Evolutionary conservation across 1,140 invertebrate genomes (phyloP), one percentile per base, ranked within the genome.

Genomic region (Andrena cerasifolii): DNA sequence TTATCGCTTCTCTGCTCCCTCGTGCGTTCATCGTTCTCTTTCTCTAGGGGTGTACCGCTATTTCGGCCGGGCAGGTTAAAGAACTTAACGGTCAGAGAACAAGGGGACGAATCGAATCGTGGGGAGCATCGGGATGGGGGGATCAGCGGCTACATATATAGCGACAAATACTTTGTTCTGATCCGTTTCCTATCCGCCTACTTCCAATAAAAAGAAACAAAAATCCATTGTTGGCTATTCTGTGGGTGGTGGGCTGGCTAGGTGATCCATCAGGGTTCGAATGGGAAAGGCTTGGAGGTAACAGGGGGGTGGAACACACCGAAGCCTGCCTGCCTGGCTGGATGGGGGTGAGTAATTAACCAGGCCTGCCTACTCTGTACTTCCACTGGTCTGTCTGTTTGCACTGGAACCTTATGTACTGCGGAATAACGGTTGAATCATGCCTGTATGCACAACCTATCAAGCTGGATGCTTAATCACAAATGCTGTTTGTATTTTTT

Each of bases 221-320:
- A 91, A 90, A 89, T 63, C 86, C 78, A 89, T 91, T 90, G 90
- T 90, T 90, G 88, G 89, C 86, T 87, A 90, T 91, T 91, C 89
- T 91, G 89, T 90, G 90, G 89, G 89, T 91, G 89, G 89, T 86
- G 89, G 87, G 85, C 83, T 85, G 86, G 86, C 75, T 78, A 89
- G 89, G 89, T 90, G 89, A 91, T 91, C 88, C 87, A 91, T 91
- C 89, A 91, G 89, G 83, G 85, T 87, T 89, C 78, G 86, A 84
- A 88, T 85, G 81, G 83, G 83, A 86, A 86, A 88, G 85, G 87
- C 87, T 87, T 82, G 78, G 68, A 79, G 85, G 80, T 84, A 82
- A 85, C 84, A 86, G 82, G 74, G 36, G 86, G 76, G 82, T 85
- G 66, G 86, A 85, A 86, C 81, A 86, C 81, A 86, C 71, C 70